Evolutionary conservation across 2,888 invertebrate genomes (phyloP), one percentile per base, ranked within the genome.

Genomic region (Sialis lutaria): DNA sequence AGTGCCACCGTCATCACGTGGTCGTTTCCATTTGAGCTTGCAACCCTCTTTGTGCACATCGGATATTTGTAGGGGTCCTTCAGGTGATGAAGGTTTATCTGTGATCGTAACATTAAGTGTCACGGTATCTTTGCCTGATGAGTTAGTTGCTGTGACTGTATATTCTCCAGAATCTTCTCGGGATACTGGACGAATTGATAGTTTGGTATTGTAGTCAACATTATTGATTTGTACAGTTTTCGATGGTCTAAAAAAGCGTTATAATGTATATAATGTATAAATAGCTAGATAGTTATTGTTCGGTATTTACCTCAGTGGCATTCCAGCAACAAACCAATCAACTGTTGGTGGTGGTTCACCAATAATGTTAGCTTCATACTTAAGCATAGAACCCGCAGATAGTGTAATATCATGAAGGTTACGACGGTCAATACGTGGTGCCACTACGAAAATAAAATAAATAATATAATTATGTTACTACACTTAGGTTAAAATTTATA

Each of bases 311-410:
- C 58, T 74, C 44, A 93, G 68, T 10, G 84, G 82, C 63, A 82
- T 80, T 55, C 86, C 86, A 54, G 85, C 83, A 61, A 82, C 83
- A 57, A 86, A 81, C 96, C 96, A 97, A 59, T 87, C 86, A 22
- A 90, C 86, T 49, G 81, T 84, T 43, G 97, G 97, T 48, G 91
- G 84, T 1, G 98, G 97, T 61, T 97, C 95, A 48, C 97, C 98
- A 59, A 81, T 84, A 48, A 97, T 87, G 51, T 82, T 82, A 0
- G 91, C 93, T 57, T 95, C 92, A 59, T 95, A 79, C 66, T 95
- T 95, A 52, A 98, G 77, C 13, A 91, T 79, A 22, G 91, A 82
- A 39, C 97, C 95, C 41, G 90, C 86, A 35, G 95, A 93, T 47
- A 97, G 69, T 2, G 88, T 88, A 40, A 95, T 73, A 58, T 93